Conservation (phyloP, 2,113 vertebrate genomes). For the Gopherus flavomarginatus region DNA sequence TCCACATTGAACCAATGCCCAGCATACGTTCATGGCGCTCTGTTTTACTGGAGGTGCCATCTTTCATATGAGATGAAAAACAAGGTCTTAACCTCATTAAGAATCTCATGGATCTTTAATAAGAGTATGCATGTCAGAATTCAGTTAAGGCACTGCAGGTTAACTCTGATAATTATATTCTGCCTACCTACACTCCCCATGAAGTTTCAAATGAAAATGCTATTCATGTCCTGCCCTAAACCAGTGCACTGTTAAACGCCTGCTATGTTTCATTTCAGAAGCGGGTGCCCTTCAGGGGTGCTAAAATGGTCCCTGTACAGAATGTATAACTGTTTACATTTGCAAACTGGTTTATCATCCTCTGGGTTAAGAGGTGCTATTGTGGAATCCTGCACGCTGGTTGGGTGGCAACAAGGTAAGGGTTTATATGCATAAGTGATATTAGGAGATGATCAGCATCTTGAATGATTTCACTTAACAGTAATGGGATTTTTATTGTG, state of each 20-base stretch:
- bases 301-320: background rate
- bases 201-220: background rate
- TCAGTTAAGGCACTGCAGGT: no score
- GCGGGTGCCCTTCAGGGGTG: background rate
- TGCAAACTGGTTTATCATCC: background rate
- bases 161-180: background rate
- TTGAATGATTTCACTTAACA: background rate
- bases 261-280: background rate
- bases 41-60: background rate
- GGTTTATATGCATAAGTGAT: fast-evolving
- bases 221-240: background rate
- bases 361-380: background rate
- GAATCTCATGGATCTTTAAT: background rate
- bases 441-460: background rate
- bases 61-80: background rate
- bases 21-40: background rate
- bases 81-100: background rate
- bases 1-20: background rate
- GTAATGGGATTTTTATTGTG: background rate
- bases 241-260: background rate
- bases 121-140: background rate
- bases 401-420: background rate
- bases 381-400: background rate
- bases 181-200: background rate
- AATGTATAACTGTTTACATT: background rate